These are phyloP conservation scores for Salvelinus sp. DNA, from an alignment of 2,113 vertebrate genomes.

Conservation along the genomic window DNA sequence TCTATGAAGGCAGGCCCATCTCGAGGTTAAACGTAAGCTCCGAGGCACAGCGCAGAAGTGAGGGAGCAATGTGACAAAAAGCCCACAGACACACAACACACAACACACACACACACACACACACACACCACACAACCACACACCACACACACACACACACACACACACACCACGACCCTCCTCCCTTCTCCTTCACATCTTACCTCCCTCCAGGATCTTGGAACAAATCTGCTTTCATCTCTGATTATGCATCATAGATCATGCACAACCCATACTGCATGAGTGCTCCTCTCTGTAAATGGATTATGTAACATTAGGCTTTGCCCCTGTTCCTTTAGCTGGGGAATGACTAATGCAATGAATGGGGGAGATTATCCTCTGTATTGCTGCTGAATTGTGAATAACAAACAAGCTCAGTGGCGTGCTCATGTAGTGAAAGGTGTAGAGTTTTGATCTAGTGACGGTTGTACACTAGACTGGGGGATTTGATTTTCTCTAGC, in stretches of 20 bases:
- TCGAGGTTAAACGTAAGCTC: conserved; percentile 10
- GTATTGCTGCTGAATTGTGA: too few relatives aligned
- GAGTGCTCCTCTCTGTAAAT: conserved; percentile 42
- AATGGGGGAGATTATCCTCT: conserved; percentile 19
- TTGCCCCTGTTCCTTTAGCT: conserved; percentile 24
- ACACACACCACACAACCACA: conserved; percentile 1
- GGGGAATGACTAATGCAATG: conserved; percentile 38
- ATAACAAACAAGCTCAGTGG: too few relatives aligned
- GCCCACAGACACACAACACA: not conserved
- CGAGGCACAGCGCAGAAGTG: conserved; percentile 14
- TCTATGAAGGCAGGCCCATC: not conserved
- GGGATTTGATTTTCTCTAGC: not conserved
- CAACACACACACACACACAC: conserved; percentile 12
- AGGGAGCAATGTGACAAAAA: not conserved
- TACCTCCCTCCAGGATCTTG: not conserved
- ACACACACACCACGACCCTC: conserved; percentile 5
- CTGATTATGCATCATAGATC: conserved; percentile 46
- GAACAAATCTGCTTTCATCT: conserved; percentile 9
- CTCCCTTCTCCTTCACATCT: not conserved
- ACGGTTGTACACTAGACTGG: too few relatives aligned
- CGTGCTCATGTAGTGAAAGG: too few relatives aligned
- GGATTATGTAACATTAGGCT: conserved; percentile 55
- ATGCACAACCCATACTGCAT: conserved; percentile 36
- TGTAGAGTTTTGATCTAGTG: too few relatives aligned
- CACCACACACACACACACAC: conserved; percentile 10